Evolutionary conservation across 1,140 invertebrate genomes (phyloP).

Genomic region (Adoxophyes honmai): DNA sequence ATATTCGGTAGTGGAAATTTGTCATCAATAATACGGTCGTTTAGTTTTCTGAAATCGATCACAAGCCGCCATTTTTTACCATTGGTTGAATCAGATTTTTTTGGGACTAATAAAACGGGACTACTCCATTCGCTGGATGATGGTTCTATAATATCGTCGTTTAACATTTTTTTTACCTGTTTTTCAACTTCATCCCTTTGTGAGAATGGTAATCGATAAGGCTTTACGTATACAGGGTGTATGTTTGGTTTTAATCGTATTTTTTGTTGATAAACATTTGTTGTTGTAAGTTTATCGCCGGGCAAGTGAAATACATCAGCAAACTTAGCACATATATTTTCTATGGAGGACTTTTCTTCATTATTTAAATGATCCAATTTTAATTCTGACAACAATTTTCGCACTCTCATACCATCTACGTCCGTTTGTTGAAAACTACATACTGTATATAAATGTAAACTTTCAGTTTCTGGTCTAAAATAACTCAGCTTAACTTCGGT

Average conservation of each 20-base stretch:
- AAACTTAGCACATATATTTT: background rate
- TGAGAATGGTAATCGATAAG: background rate
- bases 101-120: too few relatives aligned
- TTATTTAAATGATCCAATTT: background rate
- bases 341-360: background rate
- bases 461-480: background rate
- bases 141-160: background rate
- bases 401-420: background rate
- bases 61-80: too few relatives aligned
- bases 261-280: background rate
- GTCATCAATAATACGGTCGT: too few relatives aligned
- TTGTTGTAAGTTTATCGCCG: background rate
- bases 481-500: slow-evolving; percentile 1
- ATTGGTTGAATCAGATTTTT: too few relatives aligned
- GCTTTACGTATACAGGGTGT: too few relatives aligned
- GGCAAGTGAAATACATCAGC: background rate
- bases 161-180: background rate
- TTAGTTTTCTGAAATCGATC: too few relatives aligned
- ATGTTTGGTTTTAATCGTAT: too few relatives aligned
- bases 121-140: background rate
- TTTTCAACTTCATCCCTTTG: background rate
- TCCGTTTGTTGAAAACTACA: slow-evolving; percentile 2
- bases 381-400: background rate
- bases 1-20: background rate
- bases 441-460: background rate